These are phyloP conservation scores for Drosophila merina DNA, from an alignment of 2,888 invertebrate species.

Conservation along the genomic window DNA sequence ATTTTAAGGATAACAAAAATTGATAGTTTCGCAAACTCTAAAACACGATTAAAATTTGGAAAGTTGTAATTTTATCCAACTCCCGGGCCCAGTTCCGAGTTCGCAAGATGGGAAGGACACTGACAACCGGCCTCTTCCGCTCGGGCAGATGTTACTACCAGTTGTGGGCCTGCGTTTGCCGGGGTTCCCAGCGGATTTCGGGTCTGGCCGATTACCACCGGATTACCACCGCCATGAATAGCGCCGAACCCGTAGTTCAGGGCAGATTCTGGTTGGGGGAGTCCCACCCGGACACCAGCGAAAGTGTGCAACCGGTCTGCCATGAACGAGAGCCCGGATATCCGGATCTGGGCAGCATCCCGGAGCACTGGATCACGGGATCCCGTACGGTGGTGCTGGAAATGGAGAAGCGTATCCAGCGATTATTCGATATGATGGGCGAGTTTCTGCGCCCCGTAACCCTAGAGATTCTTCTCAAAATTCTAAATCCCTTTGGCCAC, in stretches of 20 bases:
- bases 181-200: conserved; percentile 6
- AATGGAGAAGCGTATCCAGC: conserved; percentile 8
- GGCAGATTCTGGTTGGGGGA: background rate
- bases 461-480: conserved; percentile 1
- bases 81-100: background rate
- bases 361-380: background rate
- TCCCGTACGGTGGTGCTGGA: background rate
- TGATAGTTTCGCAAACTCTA: background rate
- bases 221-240: background rate
- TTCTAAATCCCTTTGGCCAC: conserved; percentile 24
- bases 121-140: conserved; percentile 10
- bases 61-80: background rate
- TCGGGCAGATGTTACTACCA: conserved; percentile 13
- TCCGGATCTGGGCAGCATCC: background rate
- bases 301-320: conserved; percentile 5
- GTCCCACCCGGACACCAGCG: background rate
- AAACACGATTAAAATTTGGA: background rate
- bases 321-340: background rate
- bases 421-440: background rate
- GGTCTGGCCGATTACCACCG: background rate
- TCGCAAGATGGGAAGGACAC: conserved; percentile 8
- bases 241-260: conserved; percentile 3
- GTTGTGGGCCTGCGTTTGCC: conserved; percentile 21
- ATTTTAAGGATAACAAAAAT: background rate
- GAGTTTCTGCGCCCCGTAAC: conserved; percentile 8